phyloP scores from a whole-genome alignment of 2,888 invertebrate genomes.

The Tricholauxania praeusta region DNA sequence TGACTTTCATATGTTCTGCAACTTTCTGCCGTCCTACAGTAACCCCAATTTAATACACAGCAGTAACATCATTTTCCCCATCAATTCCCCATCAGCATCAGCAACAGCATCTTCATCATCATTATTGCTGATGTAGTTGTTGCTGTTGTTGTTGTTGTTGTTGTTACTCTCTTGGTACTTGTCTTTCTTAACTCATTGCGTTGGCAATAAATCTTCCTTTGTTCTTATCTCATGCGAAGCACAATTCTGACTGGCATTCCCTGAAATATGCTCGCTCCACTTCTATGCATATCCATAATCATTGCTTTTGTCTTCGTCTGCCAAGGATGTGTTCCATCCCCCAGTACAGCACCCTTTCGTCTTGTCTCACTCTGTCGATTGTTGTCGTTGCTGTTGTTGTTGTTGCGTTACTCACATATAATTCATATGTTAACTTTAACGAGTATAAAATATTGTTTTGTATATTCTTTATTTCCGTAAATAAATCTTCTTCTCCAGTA shows the following conservation, averaged over 20 bases:
- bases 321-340: constrained; percentile 9
- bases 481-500: constrained; percentile 10
- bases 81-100: constrained; percentile 17
- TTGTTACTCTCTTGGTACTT: constrained; percentile 57
- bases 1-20: constrained; percentile 30
- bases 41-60: constrained; percentile 18
- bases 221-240: constrained; percentile 55
- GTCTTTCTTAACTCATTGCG: constrained; percentile 67
- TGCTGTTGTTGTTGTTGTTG: constrained; percentile 44
- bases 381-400: not conserved
- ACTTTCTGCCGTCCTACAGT: constrained; percentile 34
- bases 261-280: constrained; percentile 25
- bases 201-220: constrained; percentile 64
- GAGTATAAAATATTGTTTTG: constrained; percentile 24
- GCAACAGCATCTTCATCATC: constrained; percentile 55
- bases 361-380: not conserved
- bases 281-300: constrained; percentile 10
- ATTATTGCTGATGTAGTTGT: constrained; percentile 50
- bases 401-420: not conserved
- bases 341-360: not conserved
- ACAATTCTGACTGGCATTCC: constrained; percentile 44
- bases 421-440: not conserved
- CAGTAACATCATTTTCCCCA: constrained; percentile 7
- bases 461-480: constrained; percentile 21
- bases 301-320: constrained; percentile 10